Evolutionary conservation across 2,888 invertebrate genomes (phyloP).

Genomic region (Chrysolina oricalcia): DNA sequence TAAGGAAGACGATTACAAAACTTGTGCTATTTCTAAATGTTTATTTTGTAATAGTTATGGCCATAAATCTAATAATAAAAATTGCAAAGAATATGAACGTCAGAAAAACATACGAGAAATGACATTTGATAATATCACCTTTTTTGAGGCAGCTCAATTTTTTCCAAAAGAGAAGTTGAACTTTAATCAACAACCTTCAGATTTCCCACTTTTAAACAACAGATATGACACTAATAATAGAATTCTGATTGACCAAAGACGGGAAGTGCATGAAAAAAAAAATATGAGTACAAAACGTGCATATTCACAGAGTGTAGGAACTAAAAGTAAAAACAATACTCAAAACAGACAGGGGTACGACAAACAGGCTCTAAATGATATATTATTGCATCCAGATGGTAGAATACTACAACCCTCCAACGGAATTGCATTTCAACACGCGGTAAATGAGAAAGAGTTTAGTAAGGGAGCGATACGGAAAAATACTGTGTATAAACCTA

Average conservation of each 20-base stretch:
- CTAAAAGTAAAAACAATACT: background rate
- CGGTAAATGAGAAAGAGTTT: background rate
- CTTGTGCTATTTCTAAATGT: background rate
- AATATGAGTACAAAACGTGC: background rate
- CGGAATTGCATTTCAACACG: background rate
- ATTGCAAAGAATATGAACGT: slow-evolving; percentile 12
- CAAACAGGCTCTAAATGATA: background rate
- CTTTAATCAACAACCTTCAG: background rate
- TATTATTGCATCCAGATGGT: background rate
- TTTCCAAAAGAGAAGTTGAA: background rate
- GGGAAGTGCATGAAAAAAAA: background rate
- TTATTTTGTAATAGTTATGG: background rate
- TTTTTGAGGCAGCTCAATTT: background rate
- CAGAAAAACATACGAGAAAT: slow-evolving; percentile 21
- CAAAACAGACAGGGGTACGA: background rate
- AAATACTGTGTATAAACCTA: background rate
- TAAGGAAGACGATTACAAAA: background rate
- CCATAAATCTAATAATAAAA: slow-evolving; percentile 8
- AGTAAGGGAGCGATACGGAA: background rate
- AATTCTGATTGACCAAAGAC: background rate
- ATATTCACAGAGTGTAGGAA: background rate
- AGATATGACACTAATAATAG: slow-evolving; percentile 1
- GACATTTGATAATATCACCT: slow-evolving; percentile 19
- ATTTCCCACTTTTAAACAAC: background rate
- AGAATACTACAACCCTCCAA: background rate